Evolutionary conservation across 2,888 invertebrate genomes (phyloP).

Genomic region (Phlogophora meticulosa): DNA sequence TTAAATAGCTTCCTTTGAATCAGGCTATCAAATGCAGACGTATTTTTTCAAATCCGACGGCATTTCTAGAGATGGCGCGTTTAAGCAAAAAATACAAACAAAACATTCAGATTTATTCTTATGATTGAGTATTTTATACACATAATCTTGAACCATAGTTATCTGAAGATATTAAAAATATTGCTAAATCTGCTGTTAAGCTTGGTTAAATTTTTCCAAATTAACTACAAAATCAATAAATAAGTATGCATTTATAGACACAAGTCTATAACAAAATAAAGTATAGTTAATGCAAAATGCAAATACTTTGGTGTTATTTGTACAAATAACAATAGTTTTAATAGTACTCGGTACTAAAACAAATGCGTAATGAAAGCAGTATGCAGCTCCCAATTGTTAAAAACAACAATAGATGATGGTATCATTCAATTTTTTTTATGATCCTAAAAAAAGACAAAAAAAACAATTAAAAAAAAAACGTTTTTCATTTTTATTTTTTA

Average conservation of each 20-base stretch:
- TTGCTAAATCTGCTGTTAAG: too few relatives aligned
- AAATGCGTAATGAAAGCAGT: slow-evolving; percentile 1
- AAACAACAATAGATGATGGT: neutral
- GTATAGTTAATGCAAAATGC: neutral
- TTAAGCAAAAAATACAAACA: too few relatives aligned
- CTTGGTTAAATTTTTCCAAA: too few relatives aligned
- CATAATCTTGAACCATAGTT: too few relatives aligned
- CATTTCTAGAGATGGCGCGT: too few relatives aligned
- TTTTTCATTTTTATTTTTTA: slow-evolving; percentile 5
- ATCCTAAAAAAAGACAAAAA: slow-evolving; percentile 1
- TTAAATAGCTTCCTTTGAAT: too few relatives aligned
- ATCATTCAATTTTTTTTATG: neutral
- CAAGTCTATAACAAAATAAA: neutral
- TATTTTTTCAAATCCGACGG: too few relatives aligned
- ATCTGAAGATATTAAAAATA: too few relatives aligned
- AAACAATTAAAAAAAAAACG: neutral
- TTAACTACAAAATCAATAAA: neutral
- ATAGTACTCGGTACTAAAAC: slow-evolving; percentile 12
- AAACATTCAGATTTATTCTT: too few relatives aligned
- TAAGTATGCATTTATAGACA: too few relatives aligned
- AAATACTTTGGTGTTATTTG: neutral
- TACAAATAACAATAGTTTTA: slow-evolving; percentile 2
- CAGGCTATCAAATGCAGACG: too few relatives aligned
- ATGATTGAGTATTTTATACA: too few relatives aligned
- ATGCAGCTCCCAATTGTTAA: neutral